Base-by-base conservation (phyloP, 2,113 vertebrate genomes). In the Oryzias melastigma region DNA sequence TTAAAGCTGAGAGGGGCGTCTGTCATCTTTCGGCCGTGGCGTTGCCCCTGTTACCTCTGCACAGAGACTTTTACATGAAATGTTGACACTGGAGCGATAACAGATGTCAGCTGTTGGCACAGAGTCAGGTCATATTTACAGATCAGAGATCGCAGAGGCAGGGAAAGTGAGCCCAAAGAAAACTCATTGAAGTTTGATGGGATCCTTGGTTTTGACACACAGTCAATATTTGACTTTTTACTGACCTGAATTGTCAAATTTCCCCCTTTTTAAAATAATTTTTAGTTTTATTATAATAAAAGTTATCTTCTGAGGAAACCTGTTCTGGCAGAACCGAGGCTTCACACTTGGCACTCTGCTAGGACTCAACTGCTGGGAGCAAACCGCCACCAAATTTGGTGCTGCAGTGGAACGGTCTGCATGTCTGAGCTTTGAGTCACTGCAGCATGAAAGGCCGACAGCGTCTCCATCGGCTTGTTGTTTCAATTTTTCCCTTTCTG, bases 351-450 rank as follows among this genome's bases (percentile, higher is more conserved):
- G 51, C 46, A 42, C 48, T 62, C 45, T 29, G 49, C 52, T 62
- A 59, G 0, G 61, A 46, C 74, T 79, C 75, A 64, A 78, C 77
- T 70, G 61, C 71, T 71, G 62, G 58, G 46, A 66, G 58, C 1
- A 47, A 71, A 35, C 22, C 24, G 3, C 4, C 35, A 60, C 78
- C 83, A 80, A 74, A 80, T 84, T 76, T 74, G 85, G 83, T 58
- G 59, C 16, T 73, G 68, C 71, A 77, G 68, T 40, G 49, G 16
- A 27, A 14, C 22, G 3, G 77, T 35, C 72, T 58, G 4, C 83
- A 81, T 84, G 12, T 72, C 74, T 72, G 67, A 73, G 64, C 15
- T 68, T 50, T 81, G 81, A 87, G 77, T 87, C 81, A 87, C 70
- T 22, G 62, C 65, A 56, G 65, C 63, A 40, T 1, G 60, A n/a